Conservation (phyloP, 2,888 invertebrate species). For the Biston stratarius region DNA sequence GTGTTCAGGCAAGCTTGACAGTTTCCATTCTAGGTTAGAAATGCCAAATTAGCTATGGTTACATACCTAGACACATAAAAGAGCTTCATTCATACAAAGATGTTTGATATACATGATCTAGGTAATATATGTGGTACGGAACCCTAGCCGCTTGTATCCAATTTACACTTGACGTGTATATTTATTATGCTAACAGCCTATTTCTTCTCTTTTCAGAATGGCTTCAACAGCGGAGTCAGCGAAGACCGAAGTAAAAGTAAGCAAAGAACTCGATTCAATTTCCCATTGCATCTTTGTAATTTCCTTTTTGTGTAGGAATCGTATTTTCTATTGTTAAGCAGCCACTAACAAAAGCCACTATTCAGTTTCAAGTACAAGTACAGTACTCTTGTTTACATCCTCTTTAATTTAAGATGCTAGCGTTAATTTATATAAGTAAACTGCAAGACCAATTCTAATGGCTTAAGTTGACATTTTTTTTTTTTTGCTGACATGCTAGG, state of each 20-base stretch:
- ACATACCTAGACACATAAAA: too few species aligned
- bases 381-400: not conserved
- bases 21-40: too few species aligned
- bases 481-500: too few species aligned
- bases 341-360: constrained; percentile 7
- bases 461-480: too few species aligned
- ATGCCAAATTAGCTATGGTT: too few species aligned
- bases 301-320: constrained; percentile 21
- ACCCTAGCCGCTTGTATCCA: too few species aligned
- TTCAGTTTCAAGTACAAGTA: not conserved
- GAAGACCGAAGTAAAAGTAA: constrained; percentile 75
- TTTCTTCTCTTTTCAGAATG: constrained; percentile 67
- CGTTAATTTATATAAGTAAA: too few species aligned
- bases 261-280: constrained; percentile 46
- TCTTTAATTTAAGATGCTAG: not conserved
- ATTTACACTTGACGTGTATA: not conserved
- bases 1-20: too few species aligned
- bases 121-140: too few species aligned
- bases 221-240: constrained; percentile 70
- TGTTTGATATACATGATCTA: too few species aligned
- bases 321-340: constrained; percentile 24
- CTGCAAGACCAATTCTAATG: too few species aligned
- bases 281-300: constrained; percentile 24
- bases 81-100: too few species aligned
- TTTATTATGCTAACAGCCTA: not conserved